Base-by-base conservation (phyloP, 2,888 invertebrate genomes). In the Microplitis manilae region DNA sequence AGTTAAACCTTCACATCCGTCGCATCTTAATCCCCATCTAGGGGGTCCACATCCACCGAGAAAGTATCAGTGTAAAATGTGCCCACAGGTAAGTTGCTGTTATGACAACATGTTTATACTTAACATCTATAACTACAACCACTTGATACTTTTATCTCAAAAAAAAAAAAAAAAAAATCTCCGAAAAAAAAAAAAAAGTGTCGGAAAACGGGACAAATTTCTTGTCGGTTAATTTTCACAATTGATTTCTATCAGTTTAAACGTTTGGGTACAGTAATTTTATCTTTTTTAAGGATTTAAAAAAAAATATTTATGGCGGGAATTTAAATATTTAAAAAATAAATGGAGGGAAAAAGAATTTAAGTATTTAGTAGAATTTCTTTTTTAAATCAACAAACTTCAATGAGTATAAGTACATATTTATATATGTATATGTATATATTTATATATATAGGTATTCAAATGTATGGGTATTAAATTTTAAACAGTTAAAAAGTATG, bases 21-120 rank as follows among this genome's bases (percentile, higher is more conserved):
- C 90, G 80, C 89, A 90, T 81, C 85, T 89, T 80, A 90, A 90
- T 80, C 88, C 90, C 75, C 90, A 89, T 83, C 84, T 89, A 77
- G 87, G 87, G 75, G 90, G 89, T 74, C 89, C 89, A 64, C 90
- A 90, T 84, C 89, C 89, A 20, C 92, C 92, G 77, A 91, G 97
- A 89, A 97, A 97, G 91, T 97, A 97, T 91, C 96, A 96, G 90
- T 97, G 97, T 93, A 97, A 97, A 92, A 97, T 97, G 97, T 97
- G 97, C 90, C 97, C 97, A 82, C 97, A 98, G 96, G 97, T 98
- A 91, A 92, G 95, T 91, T 8, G n/a, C 9, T 39, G 13, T 73
- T 67, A 13, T 50, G 38, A 38, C 13, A 60, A 15, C 8, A 60
- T 64, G 30, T 17, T 50, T 68, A 39, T 17, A 39, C 8, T 40